A percentile compares a stretch with the other conserved stretches of the same genome.
These are phyloP conservation scores for Ageneiosus marmoratus DNA, from an alignment of 2,113 vertebrate species.

Conservation along the genomic window DNA sequence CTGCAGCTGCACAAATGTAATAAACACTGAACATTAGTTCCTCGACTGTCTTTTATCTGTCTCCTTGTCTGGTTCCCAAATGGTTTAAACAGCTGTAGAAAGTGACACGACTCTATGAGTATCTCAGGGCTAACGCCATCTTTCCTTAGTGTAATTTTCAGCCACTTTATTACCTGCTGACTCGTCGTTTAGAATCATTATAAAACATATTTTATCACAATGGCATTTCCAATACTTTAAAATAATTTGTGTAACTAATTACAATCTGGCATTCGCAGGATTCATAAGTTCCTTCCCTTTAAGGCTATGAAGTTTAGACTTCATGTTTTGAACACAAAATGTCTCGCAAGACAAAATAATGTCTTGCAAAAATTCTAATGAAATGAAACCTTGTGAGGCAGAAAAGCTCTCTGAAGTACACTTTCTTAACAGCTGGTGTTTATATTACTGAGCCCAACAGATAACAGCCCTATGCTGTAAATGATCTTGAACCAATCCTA, in stretches of 20 bases:
- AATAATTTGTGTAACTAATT: not conserved
- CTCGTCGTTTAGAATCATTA: conserved; percentile 18
- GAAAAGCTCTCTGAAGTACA: not conserved
- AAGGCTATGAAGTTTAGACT: not conserved
- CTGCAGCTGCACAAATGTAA: conserved; percentile 33
- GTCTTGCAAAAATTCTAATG: not conserved
- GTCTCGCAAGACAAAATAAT: too few relatives aligned
- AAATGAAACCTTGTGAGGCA: not conserved
- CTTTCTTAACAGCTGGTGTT: conserved; percentile 4
- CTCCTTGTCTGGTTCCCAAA: conserved; percentile 19
- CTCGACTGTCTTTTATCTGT: not conserved
- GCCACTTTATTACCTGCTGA: conserved; percentile 2
- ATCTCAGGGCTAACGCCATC: conserved; percentile 45
- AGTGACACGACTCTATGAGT: conserved; percentile 51
- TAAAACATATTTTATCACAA: conserved; percentile 17
- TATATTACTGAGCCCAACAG: not conserved
- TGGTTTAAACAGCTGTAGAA: conserved; percentile 55
- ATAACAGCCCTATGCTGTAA: not conserved
- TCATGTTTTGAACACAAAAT: too few relatives aligned
- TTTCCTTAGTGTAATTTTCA: conserved; percentile 38
- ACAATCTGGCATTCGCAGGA: not conserved
- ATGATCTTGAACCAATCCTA: not conserved
- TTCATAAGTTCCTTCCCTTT: not conserved
- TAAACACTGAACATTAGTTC: conserved; percentile 3
- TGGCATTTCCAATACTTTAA: conserved; percentile 35